Evolutionary conservation across 1,140 invertebrate genomes (phyloP), one percentile per base, ranked within the genome.

Genomic region (Semibalanus balanoides): DNA sequence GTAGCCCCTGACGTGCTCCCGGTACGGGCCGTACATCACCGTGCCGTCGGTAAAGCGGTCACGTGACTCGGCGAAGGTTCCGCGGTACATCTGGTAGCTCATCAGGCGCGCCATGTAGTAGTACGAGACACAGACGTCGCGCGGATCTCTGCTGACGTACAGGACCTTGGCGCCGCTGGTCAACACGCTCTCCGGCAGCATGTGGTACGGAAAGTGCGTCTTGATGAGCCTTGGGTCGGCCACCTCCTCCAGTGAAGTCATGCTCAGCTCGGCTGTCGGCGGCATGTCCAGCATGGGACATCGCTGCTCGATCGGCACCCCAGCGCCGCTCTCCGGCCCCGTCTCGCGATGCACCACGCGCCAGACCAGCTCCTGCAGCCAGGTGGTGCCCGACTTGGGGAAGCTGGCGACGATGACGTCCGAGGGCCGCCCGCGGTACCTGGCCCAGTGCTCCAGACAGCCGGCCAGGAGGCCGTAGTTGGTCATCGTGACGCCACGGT

Each of bases 51-150:
- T 80, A 81, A 95, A 93, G 1, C 92, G 82, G 73, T 94, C 88
- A 64, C 90, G 90, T 82, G 94, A 95, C 14, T 93, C 89, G n/a
- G 92, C 88, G 80, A 95, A 92, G 0, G 87, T 86, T 0, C 89
- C 89, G 29, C 81, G 82, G 76, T 88, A 88, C 0, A 92, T 83
- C 14, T 80, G 76, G 31, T 88, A 86, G 78, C 92, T 89, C 27
- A 93, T 86, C 29, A 89, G 79, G 79, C 85, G 87, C 79, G 88
- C 90, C 81, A 95, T 95, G 82, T 97, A 90, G 82, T 92, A 97
- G 81, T 92, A 96, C 0, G 94, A 97, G 0, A 98, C 94, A 73
- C 92, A 92, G 77, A 92, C 89, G 82, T 98, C 96, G 83, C 97
- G 97, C 0, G 95, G 94, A 85, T 98, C 96, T 74, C 96, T 88